phyloP scores from a whole-genome alignment of 1,140 invertebrate genomes.

The Copidosoma floridanum region DNA sequence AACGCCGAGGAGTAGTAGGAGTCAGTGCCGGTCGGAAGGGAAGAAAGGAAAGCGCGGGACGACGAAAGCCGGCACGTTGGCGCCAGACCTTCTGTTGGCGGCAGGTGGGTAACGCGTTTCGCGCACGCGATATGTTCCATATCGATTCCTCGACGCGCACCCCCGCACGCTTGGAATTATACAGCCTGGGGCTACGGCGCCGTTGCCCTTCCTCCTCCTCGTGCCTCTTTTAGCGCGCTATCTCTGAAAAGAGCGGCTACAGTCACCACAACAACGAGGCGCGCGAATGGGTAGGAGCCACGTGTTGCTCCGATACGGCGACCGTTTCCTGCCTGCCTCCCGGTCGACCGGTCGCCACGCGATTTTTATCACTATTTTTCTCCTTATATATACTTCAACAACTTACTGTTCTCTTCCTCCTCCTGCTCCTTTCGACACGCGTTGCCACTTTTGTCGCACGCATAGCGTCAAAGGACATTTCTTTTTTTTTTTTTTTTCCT shows the following conservation, averaged over 20 bases:
- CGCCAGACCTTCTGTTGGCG: slow-evolving; percentile 45
- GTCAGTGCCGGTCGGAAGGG: neutral
- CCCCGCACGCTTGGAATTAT: too few relatives aligned
- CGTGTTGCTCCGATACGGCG: slow-evolving; percentile 22
- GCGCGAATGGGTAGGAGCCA: slow-evolving; percentile 10
- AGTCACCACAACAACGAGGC: neutral
- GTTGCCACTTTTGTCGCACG: too few relatives aligned
- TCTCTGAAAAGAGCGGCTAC: neutral
- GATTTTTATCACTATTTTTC: neutral
- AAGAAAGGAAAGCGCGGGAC: neutral
- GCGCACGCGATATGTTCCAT: slow-evolving; percentile 49
- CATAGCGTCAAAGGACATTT: too few relatives aligned
- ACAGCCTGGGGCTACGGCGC: too few relatives aligned
- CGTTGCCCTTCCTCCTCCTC: too few relatives aligned
- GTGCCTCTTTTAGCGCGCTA: too few relatives aligned
- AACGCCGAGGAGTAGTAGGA: too few relatives aligned
- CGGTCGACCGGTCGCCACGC: too few relatives aligned
- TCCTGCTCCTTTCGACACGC: too few relatives aligned
- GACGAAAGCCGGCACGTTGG: slow-evolving; percentile 31
- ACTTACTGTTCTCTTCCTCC: too few relatives aligned
- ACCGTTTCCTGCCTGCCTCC: slow-evolving; percentile 8
- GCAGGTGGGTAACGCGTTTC: slow-evolving; percentile 47
- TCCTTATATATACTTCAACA: too few relatives aligned
- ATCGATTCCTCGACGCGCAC: slow-evolving; percentile 12
- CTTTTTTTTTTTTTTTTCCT: too few relatives aligned